These are phyloP conservation scores for Rhodophaea formosa DNA, from an alignment of 2,888 invertebrate genomes.

Conservation along the genomic window DNA sequence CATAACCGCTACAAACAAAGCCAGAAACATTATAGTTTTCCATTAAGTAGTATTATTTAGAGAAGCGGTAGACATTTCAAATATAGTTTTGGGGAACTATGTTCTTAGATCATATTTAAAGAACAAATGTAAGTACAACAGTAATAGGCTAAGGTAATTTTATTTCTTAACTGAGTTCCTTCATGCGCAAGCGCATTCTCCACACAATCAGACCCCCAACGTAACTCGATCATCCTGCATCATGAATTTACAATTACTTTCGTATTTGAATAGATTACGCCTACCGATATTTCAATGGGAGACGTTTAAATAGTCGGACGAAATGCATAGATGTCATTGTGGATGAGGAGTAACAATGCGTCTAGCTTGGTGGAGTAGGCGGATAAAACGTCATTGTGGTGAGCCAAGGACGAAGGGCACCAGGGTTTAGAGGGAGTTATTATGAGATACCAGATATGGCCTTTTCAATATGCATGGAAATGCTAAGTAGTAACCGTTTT, in stretches of 20 bases:
- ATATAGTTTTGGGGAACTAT: no score
- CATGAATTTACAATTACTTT: slow-evolving; percentile 15
- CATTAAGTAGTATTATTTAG: no score
- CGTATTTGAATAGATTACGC: slow-evolving; percentile 20
- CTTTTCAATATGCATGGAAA: slow-evolving; percentile 10
- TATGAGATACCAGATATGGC: neutral
- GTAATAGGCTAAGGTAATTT: no score
- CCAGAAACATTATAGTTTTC: no score
- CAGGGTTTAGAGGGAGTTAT: neutral
- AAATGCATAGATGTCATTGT: slow-evolving; percentile 31
- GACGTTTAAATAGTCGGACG: slow-evolving; percentile 32
- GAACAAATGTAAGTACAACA: no score
- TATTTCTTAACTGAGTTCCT: neutral
- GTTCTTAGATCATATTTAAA: no score
- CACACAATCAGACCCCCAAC: slow-evolving; percentile 4
- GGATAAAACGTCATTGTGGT: slow-evolving; percentile 30
- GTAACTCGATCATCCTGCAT: neutral
- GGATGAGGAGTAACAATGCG: slow-evolving; percentile 13
- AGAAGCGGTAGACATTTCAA: no score
- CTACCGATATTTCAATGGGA: slow-evolving; percentile 27
- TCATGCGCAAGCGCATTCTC: neutral
- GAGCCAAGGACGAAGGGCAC: slow-evolving; percentile 12
- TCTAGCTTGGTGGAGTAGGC: slow-evolving; percentile 29
- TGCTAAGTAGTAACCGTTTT: neutral
- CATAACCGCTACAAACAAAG: no score